These are phyloP conservation scores for Gymnorhina tibicen DNA, from an alignment of 2,113 vertebrate species.

Conservation along the genomic window DNA sequence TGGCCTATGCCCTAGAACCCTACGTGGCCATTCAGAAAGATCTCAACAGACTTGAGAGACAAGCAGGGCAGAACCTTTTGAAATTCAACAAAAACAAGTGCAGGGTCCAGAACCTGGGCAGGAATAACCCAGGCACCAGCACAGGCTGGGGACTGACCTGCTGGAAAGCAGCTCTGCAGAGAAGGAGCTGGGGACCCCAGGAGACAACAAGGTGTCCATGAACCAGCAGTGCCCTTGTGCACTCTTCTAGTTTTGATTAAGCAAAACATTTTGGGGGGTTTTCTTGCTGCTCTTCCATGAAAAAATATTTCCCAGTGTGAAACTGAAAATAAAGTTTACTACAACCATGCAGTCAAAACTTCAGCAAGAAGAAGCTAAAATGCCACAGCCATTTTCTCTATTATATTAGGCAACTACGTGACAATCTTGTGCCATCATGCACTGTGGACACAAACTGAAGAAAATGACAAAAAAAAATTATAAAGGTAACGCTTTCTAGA, in stretches of 20 bases:
- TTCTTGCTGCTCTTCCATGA: neutral
- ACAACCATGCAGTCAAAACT: neutral
- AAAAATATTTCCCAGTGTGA: neutral
- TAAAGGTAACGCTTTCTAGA: neutral
- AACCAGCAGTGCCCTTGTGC: neutral
- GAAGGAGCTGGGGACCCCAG: accelerated
- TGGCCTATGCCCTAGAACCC: neutral
- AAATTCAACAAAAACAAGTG: neutral
- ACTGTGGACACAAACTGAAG: neutral
- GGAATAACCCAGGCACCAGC: neutral
- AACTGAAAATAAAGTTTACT: neutral
- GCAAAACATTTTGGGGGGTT: accelerated
- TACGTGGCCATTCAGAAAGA: neutral
- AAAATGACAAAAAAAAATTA: neutral
- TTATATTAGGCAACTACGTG: neutral
- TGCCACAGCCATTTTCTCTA: neutral
- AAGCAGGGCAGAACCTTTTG: neutral
- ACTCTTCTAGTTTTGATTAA: neutral
- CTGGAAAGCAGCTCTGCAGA: neutral
- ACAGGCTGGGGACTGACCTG: neutral
- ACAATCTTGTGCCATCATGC: neutral
- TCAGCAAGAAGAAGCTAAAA: neutral
- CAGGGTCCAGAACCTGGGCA: neutral
- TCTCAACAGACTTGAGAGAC: neutral
- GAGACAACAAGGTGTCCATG: neutral